Conservation (phyloP, 2,888 invertebrate species). For the Chorisops tibialis region DNA sequence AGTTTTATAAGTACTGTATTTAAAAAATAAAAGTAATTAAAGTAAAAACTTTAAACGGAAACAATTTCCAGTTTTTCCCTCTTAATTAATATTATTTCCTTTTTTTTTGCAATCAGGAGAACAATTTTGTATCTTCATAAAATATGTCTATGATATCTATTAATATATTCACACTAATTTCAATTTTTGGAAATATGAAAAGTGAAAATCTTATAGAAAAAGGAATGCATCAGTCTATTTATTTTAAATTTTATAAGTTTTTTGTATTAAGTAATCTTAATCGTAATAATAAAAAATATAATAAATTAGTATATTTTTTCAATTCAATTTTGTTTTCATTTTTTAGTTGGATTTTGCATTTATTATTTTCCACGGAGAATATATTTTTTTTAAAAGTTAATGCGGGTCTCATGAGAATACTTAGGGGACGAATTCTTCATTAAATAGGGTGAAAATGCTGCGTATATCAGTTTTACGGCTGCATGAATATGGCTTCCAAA, state of each 20-base stretch:
- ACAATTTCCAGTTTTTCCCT: no score
- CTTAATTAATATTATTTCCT: no score
- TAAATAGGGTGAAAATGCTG: no score
- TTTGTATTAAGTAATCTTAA: conserved; percentile 25
- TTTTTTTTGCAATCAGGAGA: conserved; percentile 15
- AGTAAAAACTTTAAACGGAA: no score
- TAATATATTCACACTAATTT: conserved; percentile 2
- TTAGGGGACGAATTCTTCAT: no score
- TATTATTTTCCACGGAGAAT: no score
- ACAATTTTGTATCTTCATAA: not conserved
- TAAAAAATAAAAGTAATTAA: no score
- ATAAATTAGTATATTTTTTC: conserved; percentile 24
- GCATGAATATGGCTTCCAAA: no score
- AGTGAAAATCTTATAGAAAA: conserved; percentile 15
- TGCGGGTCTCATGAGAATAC: no score
- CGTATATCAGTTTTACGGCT: no score
- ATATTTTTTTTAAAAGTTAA: no score
- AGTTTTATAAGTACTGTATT: not conserved
- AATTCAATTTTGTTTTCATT: conserved; percentile 5
- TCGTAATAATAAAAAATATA: conserved; percentile 17
- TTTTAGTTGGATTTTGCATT: not conserved
- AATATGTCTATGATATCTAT: conserved; percentile 12
- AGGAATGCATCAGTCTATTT: conserved; percentile 23
- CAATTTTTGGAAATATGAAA: conserved; percentile 21
- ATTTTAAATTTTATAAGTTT: conserved; percentile 18